Conservation (phyloP, 2,888 invertebrate genomes). For the Embidobia sp. region DNA sequence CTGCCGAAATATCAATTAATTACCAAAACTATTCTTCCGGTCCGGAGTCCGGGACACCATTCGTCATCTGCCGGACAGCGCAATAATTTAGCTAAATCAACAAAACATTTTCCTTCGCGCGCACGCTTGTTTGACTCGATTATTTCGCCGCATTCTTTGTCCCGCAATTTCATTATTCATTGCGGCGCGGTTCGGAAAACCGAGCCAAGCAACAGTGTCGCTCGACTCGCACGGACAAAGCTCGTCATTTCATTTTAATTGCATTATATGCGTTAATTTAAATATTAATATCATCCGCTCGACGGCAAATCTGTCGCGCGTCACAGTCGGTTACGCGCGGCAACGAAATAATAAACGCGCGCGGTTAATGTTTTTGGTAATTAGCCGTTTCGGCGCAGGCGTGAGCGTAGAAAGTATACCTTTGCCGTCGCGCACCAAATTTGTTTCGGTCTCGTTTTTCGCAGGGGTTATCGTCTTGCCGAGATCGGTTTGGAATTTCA, state of each 20-base stretch:
- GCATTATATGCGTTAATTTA: conserved; percentile 54
- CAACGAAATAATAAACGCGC: conserved; percentile 1
- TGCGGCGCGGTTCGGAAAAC: conserved; percentile 16
- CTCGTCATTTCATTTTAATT: conserved; percentile 60
- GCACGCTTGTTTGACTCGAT: conserved; percentile 36
- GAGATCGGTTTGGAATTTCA: no score
- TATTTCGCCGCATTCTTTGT: conserved; percentile 42
- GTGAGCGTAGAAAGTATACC: no score
- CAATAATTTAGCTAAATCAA: conserved; percentile 57
- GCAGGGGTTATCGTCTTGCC: no score
- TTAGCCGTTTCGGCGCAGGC: background rate
- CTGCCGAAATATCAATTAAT: conserved; percentile 54
- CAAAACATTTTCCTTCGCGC: conserved; percentile 52
- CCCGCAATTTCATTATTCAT: conserved; percentile 48
- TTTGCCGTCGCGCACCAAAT: no score
- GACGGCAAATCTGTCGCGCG: conserved; percentile 43
- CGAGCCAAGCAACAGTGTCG: conserved; percentile 41
- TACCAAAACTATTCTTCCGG: conserved; percentile 35
- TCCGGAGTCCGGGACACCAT: conserved; percentile 17
- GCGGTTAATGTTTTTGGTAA: background rate
- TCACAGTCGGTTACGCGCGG: conserved; percentile 33
- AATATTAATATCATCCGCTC: conserved; percentile 57
- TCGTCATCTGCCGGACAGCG: conserved; percentile 50
- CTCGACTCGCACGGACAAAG: conserved; percentile 23
- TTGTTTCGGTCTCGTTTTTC: no score